A percentile compares a stretch with the other conserved stretches of the same genome.
Evolutionary conservation across 2,797 vertebrate species (phyloP).

Genomic region (Antrozous pallidus): DNA sequence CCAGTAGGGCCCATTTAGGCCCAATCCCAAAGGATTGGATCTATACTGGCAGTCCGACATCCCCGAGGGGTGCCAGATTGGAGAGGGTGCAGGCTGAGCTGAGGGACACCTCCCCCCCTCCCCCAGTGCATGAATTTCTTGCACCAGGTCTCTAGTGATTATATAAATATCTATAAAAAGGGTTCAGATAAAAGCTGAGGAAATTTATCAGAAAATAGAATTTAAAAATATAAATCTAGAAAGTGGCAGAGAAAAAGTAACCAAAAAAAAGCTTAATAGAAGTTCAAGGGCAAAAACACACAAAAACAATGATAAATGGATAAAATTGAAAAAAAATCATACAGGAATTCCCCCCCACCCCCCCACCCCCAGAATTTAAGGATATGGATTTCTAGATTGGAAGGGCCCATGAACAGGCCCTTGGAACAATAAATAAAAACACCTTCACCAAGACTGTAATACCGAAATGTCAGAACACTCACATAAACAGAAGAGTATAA

Average conservation of each 20-base stretch:
- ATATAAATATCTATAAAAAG: not conserved
- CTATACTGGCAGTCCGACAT: too few relatives aligned
- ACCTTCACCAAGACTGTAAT: not conserved
- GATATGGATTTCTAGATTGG: not conserved
- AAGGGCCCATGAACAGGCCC: not conserved
- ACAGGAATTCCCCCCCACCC: not conserved
- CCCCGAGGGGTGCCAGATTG: too few relatives aligned
- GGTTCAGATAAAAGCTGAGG: not conserved
- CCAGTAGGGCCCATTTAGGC: too few relatives aligned
- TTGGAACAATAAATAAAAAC: not conserved
- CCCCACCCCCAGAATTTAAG: not conserved
- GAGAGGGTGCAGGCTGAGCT: too few relatives aligned
- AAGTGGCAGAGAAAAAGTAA: not conserved
- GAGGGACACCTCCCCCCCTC: too few relatives aligned
- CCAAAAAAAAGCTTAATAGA: not conserved
- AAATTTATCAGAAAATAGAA: not conserved
- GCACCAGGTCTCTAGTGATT: not conserved
- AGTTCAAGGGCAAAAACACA: not conserved
- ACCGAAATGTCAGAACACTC: not conserved
- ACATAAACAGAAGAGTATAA: not conserved
- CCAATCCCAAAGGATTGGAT: too few relatives aligned
- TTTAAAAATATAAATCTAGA: not conserved
- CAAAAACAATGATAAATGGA: not conserved
- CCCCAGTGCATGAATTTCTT: too few relatives aligned
- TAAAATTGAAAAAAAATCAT: not conserved